Percentiles rank a stretch among this genome's conserved stretches.
These are phyloP conservation scores for Alexandromys fortis DNA, from an alignment of 2,113 vertebrate genomes.

Conservation along the genomic window DNA sequence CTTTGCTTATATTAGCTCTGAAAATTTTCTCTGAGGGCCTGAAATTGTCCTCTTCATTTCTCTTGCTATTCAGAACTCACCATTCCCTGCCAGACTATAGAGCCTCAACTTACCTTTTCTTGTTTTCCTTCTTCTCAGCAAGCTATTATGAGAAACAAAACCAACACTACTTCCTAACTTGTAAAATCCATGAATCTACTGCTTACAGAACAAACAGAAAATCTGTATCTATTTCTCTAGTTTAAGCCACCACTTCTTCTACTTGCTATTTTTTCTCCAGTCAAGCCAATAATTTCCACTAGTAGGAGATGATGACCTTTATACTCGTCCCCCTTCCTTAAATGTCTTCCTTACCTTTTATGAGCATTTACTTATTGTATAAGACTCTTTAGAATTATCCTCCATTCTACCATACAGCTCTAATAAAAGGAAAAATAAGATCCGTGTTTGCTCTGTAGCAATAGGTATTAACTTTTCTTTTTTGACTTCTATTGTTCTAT, in stretches of 20 bases:
- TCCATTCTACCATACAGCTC: neutral
- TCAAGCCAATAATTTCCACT: neutral
- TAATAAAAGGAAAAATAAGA: slow-evolving; percentile 33
- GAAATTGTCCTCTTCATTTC: neutral
- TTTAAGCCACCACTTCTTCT: neutral
- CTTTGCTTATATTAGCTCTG: neutral
- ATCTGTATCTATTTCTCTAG: neutral
- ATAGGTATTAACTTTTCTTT: neutral
- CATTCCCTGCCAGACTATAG: neutral
- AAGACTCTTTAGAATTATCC: neutral
- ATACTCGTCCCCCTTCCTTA: neutral
- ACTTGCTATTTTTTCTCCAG: neutral
- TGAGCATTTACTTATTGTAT: slow-evolving; percentile 22
- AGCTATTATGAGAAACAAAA: slow-evolving; percentile 44
- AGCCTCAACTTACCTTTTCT: neutral
- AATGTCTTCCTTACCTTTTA: neutral
- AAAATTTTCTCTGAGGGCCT: slow-evolving; percentile 15
- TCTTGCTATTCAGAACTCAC: neutral
- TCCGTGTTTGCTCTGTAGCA: neutral
- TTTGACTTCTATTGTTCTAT: neutral
- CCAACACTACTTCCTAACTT: neutral
- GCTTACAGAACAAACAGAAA: slow-evolving; percentile 9
- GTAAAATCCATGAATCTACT: neutral
- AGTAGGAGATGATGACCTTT: neutral
- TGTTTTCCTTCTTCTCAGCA: neutral